Base-by-base conservation (phyloP, 2,797 vertebrate species). In the Balearica regulorum region DNA sequence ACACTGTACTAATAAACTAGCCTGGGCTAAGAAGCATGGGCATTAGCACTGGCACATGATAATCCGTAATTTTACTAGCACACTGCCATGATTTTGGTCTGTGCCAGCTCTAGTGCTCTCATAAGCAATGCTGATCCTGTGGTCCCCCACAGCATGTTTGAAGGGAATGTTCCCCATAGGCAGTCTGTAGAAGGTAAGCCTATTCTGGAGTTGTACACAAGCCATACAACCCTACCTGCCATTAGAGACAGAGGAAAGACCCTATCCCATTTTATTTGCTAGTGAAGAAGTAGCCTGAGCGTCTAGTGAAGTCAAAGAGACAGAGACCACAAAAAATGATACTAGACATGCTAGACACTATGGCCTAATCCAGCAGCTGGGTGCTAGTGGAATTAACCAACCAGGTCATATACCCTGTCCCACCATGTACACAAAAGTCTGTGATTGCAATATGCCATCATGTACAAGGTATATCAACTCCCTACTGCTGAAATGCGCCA, bases 31-130 rank as follows among this genome's bases (percentile, higher is more conserved):
- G 26, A 49, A 20, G 39, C 29, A n/a, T 0, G 0, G 20, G 3
- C 16, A 25, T 61, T 39, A 64, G 31, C 55, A 31, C 24, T 10
- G 6, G 8, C 13, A 54, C 13, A 55, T 0, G 0, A 11, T n/a
- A 62, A 79, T 33, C 11, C 4, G 1, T 24, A 61, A 16, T 61
- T 89, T 65, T 37, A 44, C 11, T 12, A 35, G 13, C 10, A 37
- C n/a, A 53, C 10, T 44, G 16, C 4, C 7, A 14, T 2, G 5
- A 20, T 35, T 80, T 66, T 5, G 26, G 16, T n/a, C 26, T 35
- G 65, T 61, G n/a, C 5, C 49, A 58, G n/a, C 13, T 77, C 57
- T 65, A 1, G 0, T 24, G 12, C 9, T 51, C 13, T 37, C 54
- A 53, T 24, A 83, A 77, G 16, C 33, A 61, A 37, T 31, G 22